Conservation (phyloP, 2,113 vertebrate genomes). For the Noctilio leporinus region DNA sequence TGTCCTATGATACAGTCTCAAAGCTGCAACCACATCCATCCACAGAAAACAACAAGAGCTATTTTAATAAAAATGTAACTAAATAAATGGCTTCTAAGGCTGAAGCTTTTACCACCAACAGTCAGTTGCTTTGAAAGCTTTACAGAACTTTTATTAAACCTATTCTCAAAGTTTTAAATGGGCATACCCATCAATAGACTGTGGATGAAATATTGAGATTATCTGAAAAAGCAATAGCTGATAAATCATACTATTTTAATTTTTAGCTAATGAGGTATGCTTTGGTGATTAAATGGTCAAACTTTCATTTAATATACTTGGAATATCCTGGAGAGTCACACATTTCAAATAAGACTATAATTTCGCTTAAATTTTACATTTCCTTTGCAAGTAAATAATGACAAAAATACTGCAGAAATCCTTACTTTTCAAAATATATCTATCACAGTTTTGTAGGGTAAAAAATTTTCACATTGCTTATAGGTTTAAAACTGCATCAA, state of each 20-base stretch:
- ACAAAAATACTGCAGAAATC: background rate
- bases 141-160: background rate
- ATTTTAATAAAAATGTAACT: slow-evolving; percentile 47
- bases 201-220: background rate
- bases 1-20: slow-evolving; percentile 35
- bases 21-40: slow-evolving; percentile 36
- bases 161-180: background rate
- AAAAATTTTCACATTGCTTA: background rate
- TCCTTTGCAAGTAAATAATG: slow-evolving; percentile 12
- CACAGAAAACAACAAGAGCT: background rate
- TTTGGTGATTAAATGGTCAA: slow-evolving; percentile 29
- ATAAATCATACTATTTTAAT: slow-evolving; percentile 25
- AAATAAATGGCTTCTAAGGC: background rate
- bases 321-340: slow-evolving; percentile 30
- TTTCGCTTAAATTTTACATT: background rate
- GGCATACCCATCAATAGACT: background rate
- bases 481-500: slow-evolving; percentile 38
- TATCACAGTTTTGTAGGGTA: slow-evolving; percentile 18
- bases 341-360: slow-evolving; percentile 51
- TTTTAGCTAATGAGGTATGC: slow-evolving; percentile 37
- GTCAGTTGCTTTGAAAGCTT: background rate
- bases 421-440: slow-evolving; percentile 7
- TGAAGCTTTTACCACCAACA: background rate
- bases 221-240: slow-evolving; percentile 43
- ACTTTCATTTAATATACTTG: background rate